Evolutionary conservation across 2,888 invertebrate genomes (phyloP), one percentile per base, ranked within the genome.

Genomic region (Parasteatoda lunata): DNA sequence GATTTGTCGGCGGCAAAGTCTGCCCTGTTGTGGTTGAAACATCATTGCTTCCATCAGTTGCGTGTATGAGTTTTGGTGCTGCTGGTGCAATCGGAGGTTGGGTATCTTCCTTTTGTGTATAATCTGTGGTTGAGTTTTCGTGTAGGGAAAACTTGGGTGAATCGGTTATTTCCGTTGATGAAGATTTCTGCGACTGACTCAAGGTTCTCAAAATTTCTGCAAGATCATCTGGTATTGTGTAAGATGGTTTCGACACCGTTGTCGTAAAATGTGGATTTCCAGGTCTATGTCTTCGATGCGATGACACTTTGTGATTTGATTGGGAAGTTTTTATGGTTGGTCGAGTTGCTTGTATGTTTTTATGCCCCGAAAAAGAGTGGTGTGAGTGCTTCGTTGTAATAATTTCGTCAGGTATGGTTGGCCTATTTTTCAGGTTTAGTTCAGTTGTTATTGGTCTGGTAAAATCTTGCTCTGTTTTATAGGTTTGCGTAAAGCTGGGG

Each of bases 21-120:
- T 77, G 49, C 51, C 72, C 77, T 4, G 49, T 73, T 70, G 78
- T n/a, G 0, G 65, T 52, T 8, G 70, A 70, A 54, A n/a, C 71
- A 15, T 51, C 11, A 69, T 49, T 51, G 15, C 9, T 66, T n/a
- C 64, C 54, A 9, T 48, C n/a, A 45, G 83, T 76, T 45, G 75
- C 8, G 30, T 83, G 47, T 47, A 88, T 88, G 5, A 88, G 66
- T 75, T 88, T 88, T 45, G 87, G 87, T n/a, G 87, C 87, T 2
- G 87, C 87, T 15, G 82, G n/a, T n/a, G 68, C 72, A 54, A 87
- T 64, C 7, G 81, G 73, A 45, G 81, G 45, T 47, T 69, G n/a
- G 4, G 73, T 77, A 54, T 82, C 82, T 59, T 65, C 47, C 13
- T 47, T 7, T 11, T 70, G 13, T 13, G 47, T 48, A 13, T 48